A percentile compares a stretch with the other conserved stretches of the same genome.
Evolutionary conservation across 1,140 invertebrate species (phyloP).

Genomic region (Colletes latitarsis): DNA sequence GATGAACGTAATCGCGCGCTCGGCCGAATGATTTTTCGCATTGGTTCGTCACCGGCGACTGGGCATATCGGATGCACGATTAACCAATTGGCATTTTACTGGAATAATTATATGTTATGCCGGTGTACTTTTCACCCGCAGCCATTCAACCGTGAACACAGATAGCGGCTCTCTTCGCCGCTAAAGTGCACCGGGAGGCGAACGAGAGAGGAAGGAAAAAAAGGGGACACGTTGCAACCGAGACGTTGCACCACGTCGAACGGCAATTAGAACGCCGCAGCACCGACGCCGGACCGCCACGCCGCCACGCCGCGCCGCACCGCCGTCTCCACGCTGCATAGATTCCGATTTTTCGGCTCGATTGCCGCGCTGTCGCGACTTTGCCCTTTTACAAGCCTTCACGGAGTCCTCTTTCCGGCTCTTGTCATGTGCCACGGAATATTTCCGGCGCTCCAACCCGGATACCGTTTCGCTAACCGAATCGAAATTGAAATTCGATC

Average conservation of each 20-base stretch:
- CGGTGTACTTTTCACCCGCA: constrained; percentile 61
- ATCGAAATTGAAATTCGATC: no score
- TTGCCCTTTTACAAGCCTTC: constrained; percentile 14
- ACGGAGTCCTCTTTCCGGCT: neutral
- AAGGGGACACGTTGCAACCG: constrained; percentile 40
- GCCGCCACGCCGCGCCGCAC: neutral
- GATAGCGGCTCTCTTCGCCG: constrained; percentile 48
- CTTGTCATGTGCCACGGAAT: constrained; percentile 21
- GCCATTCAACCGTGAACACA: constrained; percentile 62
- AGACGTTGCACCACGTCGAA: constrained; percentile 55
- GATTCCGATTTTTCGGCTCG: constrained; percentile 48
- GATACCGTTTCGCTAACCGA: no score
- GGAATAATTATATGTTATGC: constrained; percentile 63
- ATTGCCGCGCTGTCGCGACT: constrained; percentile 6
- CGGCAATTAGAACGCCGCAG: constrained; percentile 52
- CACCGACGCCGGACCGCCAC: constrained; percentile 16
- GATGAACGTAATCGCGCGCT: constrained; percentile 4
- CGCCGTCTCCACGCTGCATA: constrained; percentile 23
- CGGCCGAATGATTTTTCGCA: constrained; percentile 32
- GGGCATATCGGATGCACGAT: constrained; percentile 61
- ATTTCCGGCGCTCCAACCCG: no score
- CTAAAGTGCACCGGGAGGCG: constrained; percentile 44
- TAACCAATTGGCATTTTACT: constrained; percentile 66
- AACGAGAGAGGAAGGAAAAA: constrained; percentile 17
- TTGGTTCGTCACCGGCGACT: constrained; percentile 39